phyloP scores from a whole-genome alignment of 2,888 invertebrate species.

The Coelopa pilipes region DNA sequence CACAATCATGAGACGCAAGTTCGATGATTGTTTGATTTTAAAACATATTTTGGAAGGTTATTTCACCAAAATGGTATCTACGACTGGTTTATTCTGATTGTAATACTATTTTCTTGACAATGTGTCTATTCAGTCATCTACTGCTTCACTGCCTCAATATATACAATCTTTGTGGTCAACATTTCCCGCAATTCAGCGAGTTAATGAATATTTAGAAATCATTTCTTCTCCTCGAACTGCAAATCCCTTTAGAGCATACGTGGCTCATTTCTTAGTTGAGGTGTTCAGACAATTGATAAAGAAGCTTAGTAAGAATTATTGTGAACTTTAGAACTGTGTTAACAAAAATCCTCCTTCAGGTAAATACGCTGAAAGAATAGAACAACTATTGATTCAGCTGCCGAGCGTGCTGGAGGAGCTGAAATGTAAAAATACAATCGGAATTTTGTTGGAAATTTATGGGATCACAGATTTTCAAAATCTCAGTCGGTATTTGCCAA shows the following conservation, averaged over 20 bases:
- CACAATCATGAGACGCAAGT: constrained; percentile 41
- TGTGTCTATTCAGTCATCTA: constrained; percentile 2
- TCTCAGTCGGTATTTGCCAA: not conserved
- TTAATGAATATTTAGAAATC: constrained; percentile 28
- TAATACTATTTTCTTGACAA: not conserved
- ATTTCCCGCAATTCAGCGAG: constrained; percentile 35
- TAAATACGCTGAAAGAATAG: constrained; percentile 22
- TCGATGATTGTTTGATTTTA: constrained; percentile 38
- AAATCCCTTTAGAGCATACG: constrained; percentile 36
- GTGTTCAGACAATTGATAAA: constrained; percentile 34
- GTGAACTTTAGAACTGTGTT: constrained; percentile 15
- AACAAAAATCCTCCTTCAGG: not conserved
- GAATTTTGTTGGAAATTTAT: constrained; percentile 40
- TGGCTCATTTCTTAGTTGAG: constrained; percentile 37
- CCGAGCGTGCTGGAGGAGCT: constrained; percentile 39
- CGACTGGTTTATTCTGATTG: not conserved
- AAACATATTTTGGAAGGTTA: constrained; percentile 44
- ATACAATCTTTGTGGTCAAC: constrained; percentile 28
- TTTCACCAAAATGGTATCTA: constrained; percentile 39
- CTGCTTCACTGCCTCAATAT: constrained; percentile 22
- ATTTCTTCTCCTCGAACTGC: not conserved
- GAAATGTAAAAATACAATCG: constrained; percentile 30
- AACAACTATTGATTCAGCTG: constrained; percentile 38
- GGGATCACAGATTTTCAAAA: not conserved
- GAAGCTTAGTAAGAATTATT: constrained; percentile 36